These are phyloP conservation scores for Podabrus alpinus DNA, from an alignment of 2,888 invertebrate genomes.

Conservation along the genomic window DNA sequence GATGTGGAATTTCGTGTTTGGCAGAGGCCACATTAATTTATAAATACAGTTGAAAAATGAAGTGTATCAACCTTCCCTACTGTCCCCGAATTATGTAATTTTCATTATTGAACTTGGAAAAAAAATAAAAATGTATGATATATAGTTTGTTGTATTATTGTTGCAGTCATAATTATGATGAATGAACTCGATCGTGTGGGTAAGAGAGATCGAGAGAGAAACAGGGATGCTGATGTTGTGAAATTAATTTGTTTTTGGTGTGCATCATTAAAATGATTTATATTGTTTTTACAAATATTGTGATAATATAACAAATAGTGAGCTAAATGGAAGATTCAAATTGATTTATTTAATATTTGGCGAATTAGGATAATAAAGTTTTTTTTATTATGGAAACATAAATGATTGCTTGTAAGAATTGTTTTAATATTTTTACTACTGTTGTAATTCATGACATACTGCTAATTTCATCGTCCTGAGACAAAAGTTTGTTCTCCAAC, in stretches of 20 bases:
- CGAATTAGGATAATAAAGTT: not conserved
- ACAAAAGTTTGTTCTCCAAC: slow-evolving; percentile 16
- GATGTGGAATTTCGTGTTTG: too few species aligned
- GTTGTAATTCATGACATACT: slow-evolving; percentile 15
- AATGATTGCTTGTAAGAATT: not conserved
- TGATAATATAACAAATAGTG: not conserved
- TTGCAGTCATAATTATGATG: not conserved
- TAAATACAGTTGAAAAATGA: too few species aligned
- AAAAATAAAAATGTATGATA: not conserved
- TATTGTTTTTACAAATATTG: not conserved
- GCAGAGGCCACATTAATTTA: too few species aligned
- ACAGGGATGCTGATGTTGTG: not conserved
- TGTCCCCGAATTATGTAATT: too few species aligned
- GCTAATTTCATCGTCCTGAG: slow-evolving; percentile 15
- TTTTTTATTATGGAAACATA: not conserved
- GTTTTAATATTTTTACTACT: slow-evolving; percentile 10
- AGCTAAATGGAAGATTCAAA: not conserved
- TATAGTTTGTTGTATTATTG: not conserved
- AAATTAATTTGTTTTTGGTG: not conserved
- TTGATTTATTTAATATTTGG: not conserved
- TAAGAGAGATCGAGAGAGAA: not conserved
- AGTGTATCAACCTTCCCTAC: too few species aligned
- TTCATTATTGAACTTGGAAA: not conserved
- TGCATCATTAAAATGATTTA: not conserved
- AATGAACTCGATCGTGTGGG: not conserved